Conservation (phyloP, 2,797 vertebrate species). For the Nannoperca obscura region DNA sequence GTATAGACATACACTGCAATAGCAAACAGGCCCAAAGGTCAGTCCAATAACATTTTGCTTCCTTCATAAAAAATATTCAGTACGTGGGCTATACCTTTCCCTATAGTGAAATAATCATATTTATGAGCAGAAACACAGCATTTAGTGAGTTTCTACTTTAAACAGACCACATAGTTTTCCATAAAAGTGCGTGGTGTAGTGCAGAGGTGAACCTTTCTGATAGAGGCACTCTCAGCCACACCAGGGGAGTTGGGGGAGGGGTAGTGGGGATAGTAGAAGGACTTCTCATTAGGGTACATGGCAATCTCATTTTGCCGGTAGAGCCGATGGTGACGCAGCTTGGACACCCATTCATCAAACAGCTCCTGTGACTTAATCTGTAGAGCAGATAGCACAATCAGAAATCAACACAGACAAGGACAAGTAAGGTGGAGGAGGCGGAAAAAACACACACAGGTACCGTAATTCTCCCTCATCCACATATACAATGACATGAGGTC, state of each 20-base stretch:
- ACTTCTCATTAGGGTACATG: conserved; percentile 91
- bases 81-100: not conserved
- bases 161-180: not conserved
- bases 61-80: not conserved
- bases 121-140: not conserved
- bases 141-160: conserved; percentile 3
- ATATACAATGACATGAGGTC: conserved; percentile 14
- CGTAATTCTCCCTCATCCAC: conserved; percentile 4
- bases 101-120: conserved; percentile 11
- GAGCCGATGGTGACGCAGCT: conserved; percentile 94
- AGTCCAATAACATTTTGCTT: conserved; percentile 33
- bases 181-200: not conserved
- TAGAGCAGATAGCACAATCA: conserved; percentile 39
- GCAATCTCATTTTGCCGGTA: conserved; percentile 98
- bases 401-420: conserved; percentile 46
- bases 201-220: conserved; percentile 86
- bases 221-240: conserved; percentile 82
- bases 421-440: conserved; percentile 28
- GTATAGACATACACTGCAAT: conserved; percentile 85
- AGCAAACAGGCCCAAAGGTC: conserved; percentile 56
- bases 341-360: conserved; percentile 98
- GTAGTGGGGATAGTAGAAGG: conserved; percentile 88
- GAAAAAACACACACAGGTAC: conserved; percentile 26
- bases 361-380: conserved; percentile 95
- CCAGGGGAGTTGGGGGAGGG: conserved; percentile 83